These are phyloP conservation scores for Polydrusus tereticollis DNA, from an alignment of 2,888 invertebrate species.

Conservation along the genomic window DNA sequence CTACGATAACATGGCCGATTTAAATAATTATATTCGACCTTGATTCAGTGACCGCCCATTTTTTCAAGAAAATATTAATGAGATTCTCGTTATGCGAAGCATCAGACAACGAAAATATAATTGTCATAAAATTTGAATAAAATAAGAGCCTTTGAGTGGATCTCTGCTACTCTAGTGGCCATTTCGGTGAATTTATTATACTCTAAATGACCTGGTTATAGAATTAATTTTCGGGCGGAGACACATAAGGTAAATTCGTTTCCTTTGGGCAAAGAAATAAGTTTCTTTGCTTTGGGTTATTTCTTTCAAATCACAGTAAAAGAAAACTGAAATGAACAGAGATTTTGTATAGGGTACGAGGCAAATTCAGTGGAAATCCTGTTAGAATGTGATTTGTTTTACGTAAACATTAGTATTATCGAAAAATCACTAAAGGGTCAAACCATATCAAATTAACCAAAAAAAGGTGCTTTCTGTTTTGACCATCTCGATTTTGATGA, in stretches of 20 bases:
- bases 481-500: too few relatives aligned
- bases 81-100: constrained; percentile 28
- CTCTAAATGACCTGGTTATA: constrained; percentile 42
- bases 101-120: constrained; percentile 40
- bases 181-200: constrained; percentile 47
- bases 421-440: too few relatives aligned
- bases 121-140: constrained; percentile 48
- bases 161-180: constrained; percentile 46
- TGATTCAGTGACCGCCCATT: constrained; percentile 4
- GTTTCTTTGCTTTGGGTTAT: neutral
- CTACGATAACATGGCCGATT: neutral
- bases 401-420: too few relatives aligned
- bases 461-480: too few relatives aligned
- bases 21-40: neutral
- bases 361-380: too few relatives aligned
- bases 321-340: too few relatives aligned
- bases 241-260: neutral
- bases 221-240: constrained; percentile 36
- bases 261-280: too few relatives aligned
- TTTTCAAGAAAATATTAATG: constrained; percentile 31
- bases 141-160: constrained; percentile 32
- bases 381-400: too few relatives aligned
- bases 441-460: too few relatives aligned
- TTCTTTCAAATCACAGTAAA: too few relatives aligned
- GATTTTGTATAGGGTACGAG: too few relatives aligned